A percentile compares a stretch with the other conserved stretches of the same genome.
phyloP scores from a whole-genome alignment of 35 echinoderm and acorn worm genomes.

The Ophioderma brevispina region DNA sequence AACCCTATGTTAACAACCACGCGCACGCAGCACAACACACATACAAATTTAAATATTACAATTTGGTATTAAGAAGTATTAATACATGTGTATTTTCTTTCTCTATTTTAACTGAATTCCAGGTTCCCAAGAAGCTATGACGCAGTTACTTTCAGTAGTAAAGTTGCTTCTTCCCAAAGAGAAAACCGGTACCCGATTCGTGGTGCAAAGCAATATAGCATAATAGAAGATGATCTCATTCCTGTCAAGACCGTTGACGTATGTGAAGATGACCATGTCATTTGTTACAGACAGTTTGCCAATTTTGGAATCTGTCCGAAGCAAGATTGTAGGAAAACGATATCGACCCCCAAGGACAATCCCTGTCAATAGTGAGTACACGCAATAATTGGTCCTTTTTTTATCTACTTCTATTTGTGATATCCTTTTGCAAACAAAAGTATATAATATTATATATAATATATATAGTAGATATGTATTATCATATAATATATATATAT shows the following conservation, averaged over 20 bases:
- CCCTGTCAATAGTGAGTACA: background rate
- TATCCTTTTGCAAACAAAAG: too few species aligned
- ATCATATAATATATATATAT: too few species aligned
- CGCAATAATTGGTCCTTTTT: too few species aligned
- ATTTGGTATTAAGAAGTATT: too few species aligned
- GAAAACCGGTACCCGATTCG: background rate
- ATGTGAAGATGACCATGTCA: background rate
- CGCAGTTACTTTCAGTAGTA: background rate
- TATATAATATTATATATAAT: too few species aligned
- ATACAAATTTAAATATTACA: too few species aligned
- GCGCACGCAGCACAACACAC: too few species aligned
- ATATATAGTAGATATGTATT: too few species aligned
- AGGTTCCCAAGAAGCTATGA: background rate
- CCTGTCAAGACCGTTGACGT: background rate
- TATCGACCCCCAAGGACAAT: background rate
- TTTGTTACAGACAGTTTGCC: background rate
- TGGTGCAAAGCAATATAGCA: background rate
- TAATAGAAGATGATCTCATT: background rate
- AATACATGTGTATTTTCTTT: background rate
- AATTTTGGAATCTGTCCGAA: background rate
- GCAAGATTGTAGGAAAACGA: background rate
- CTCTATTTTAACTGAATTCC: too few species aligned
- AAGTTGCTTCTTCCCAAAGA: background rate
- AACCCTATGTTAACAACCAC: too few species aligned
- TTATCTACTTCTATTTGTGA: too few species aligned